Conservation (phyloP, 2,888 invertebrate species). For the Geophilus truncorum region DNA sequence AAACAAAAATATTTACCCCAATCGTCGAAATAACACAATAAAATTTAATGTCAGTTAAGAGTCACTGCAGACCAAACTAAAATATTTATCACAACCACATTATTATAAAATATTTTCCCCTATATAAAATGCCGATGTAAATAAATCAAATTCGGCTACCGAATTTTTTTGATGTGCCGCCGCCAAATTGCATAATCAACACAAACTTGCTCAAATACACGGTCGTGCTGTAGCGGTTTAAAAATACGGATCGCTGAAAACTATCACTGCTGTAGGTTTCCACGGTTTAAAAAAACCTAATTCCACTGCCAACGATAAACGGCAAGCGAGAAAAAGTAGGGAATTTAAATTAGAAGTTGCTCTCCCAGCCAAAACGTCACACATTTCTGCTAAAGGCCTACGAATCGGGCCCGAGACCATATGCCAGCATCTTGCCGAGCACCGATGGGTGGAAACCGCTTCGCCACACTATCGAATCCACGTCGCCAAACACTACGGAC, state of each 20-base stretch:
- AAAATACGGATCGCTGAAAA: neutral
- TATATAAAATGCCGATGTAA: no score
- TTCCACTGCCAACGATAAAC: neutral
- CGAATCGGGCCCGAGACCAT: neutral
- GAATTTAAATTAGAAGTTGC: constrained; percentile 4
- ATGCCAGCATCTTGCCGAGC: neutral
- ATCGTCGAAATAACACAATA: no score
- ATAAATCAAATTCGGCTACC: no score
- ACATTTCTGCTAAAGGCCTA: constrained; percentile 10
- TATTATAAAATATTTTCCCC: no score
- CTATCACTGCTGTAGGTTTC: neutral
- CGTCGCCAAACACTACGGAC: neutral
- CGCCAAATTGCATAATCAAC: neutral
- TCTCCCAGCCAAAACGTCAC: neutral
- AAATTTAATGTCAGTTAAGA: no score
- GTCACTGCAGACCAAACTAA: no score
- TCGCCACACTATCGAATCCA: neutral
- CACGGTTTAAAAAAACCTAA: neutral
- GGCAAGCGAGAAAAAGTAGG: neutral
- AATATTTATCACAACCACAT: no score
- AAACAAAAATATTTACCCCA: no score
- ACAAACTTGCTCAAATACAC: neutral
- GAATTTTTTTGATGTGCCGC: no score
- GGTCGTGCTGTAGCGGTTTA: neutral
- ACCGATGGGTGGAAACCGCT: neutral